Conservation (phyloP, 2,888 invertebrate genomes). For the Melinaea menophilus region DNA sequence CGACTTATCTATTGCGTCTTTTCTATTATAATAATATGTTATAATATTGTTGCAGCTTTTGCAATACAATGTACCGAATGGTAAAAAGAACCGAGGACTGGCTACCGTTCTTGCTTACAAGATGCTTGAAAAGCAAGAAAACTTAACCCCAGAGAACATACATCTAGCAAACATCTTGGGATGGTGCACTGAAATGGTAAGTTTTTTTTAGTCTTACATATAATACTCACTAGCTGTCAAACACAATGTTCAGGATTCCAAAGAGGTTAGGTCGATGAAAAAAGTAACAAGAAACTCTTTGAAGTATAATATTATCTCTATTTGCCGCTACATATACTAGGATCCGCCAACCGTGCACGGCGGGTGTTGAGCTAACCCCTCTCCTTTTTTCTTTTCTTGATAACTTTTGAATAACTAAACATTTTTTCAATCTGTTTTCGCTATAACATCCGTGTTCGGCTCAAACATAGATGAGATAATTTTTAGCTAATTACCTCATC, state of each 20-base stretch:
- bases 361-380: too few species aligned
- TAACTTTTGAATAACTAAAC: too few species aligned
- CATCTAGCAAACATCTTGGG: constrained; percentile 90
- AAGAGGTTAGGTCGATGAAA: too few species aligned
- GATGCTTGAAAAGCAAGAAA: constrained; percentile 81
- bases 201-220: constrained; percentile 1
- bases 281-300: too few species aligned
- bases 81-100: constrained; percentile 90
- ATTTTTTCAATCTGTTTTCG: too few species aligned
- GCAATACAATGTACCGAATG: constrained; percentile 94
- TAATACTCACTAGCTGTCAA: neutral
- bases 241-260: neutral
- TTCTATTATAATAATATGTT: neutral
- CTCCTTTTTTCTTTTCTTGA: too few species aligned
- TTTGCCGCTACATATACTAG: neutral
- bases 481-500: too few species aligned
- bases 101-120: constrained; percentile 86
- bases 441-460: too few species aligned
- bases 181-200: constrained; percentile 97
- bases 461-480: too few species aligned
- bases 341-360: too few species aligned
- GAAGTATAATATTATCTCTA: constrained; percentile 1
- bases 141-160: constrained; percentile 86
- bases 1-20: neutral
- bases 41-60: constrained; percentile 79